Evolutionary conservation across 2,797 vertebrate species (phyloP).

Genomic region (Parambassis ranga): DNA sequence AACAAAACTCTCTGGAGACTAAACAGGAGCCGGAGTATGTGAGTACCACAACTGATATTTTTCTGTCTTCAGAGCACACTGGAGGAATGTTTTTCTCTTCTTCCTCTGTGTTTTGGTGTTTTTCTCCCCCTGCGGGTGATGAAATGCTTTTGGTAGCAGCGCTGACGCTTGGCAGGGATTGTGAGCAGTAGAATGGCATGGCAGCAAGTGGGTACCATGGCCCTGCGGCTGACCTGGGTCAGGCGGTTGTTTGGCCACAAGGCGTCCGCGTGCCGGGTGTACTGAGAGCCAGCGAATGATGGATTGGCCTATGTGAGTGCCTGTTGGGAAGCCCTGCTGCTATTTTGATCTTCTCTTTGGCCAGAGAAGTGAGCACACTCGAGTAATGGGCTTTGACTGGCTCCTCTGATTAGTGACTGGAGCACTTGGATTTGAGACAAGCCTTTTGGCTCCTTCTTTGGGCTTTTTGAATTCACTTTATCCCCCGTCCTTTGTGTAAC

Average conservation of each 20-base stretch:
- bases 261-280: conserved; percentile 77
- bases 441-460: conserved; percentile 54
- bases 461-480: conserved; percentile 61
- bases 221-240: conserved; percentile 77
- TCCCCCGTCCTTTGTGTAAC: conserved; percentile 56
- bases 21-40: conserved; percentile 90
- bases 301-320: conserved; percentile 75
- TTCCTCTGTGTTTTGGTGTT: conserved; percentile 72
- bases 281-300: conserved; percentile 73
- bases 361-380: conserved; percentile 70
- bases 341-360: conserved; percentile 77
- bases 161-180: conserved; percentile 65
- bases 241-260: conserved; percentile 78
- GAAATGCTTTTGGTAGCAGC: conserved; percentile 73
- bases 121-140: conserved; percentile 68
- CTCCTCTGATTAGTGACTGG: conserved; percentile 75
- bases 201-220: conserved; percentile 64
- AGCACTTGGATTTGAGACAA: conserved; percentile 65
- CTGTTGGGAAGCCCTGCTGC: conserved; percentile 75
- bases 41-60: conserved; percentile 76
- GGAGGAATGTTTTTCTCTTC: conserved; percentile 72
- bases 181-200: conserved; percentile 64
- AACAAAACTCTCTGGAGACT: conserved; percentile 90
- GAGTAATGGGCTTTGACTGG: conserved; percentile 73
- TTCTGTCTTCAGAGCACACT: conserved; percentile 52